phyloP scores from a whole-genome alignment of 2,797 vertebrate genomes.

The Menidia menidia region DNA sequence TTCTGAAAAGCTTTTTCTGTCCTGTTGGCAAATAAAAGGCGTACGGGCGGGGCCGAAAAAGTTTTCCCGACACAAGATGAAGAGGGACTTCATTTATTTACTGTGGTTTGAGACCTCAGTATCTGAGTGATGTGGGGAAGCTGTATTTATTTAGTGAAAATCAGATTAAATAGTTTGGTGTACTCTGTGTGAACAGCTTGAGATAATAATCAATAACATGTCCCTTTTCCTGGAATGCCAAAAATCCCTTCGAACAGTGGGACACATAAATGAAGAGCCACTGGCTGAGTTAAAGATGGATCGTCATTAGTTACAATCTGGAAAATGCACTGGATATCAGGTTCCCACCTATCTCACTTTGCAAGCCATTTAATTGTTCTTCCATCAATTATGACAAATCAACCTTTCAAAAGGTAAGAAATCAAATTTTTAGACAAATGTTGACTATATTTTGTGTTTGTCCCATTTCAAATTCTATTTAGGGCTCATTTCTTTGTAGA shows the following conservation, averaged over 20 bases:
- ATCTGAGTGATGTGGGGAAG: background rate
- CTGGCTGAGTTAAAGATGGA: background rate
- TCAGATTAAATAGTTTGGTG: conserved; percentile 5
- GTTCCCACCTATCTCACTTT: background rate
- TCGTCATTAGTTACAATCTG: background rate
- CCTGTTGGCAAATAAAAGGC: background rate
- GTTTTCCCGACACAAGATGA: background rate
- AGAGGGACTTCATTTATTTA: background rate
- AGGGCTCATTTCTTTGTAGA: conserved; percentile 26
- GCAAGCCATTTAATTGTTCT: background rate
- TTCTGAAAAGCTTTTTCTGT: background rate
- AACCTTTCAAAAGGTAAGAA: conserved; percentile 5
- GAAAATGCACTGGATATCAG: background rate
- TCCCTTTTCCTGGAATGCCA: background rate
- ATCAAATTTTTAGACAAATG: conserved; percentile 8
- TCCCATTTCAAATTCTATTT: conserved; percentile 45
- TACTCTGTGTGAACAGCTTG: background rate
- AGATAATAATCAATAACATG: background rate
- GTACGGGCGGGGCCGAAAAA: background rate
- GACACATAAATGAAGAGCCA: no score
- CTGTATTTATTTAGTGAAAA: background rate
- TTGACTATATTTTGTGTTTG: background rate
- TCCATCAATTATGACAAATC: conserved; percentile 3
- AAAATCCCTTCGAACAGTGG: background rate
- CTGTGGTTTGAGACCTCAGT: conserved; percentile 1